A percentile compares a stretch with the other conserved stretches of the same genome.
Evolutionary conservation across 2,113 vertebrate genomes (phyloP).

Genomic region (Vulpes lagopus): DNA sequence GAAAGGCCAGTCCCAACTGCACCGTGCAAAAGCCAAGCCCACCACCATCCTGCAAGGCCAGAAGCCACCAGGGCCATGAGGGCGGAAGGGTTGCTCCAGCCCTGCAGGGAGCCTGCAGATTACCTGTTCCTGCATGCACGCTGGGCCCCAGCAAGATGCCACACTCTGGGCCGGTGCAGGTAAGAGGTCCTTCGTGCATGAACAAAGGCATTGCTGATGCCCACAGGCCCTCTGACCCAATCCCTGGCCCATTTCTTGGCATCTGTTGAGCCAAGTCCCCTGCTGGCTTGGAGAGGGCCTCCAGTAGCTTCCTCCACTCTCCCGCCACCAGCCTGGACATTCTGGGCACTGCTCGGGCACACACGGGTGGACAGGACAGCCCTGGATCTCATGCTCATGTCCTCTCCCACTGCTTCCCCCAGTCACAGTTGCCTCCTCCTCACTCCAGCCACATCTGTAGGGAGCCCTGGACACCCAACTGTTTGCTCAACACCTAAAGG

Average conservation of each 20-base stretch:
- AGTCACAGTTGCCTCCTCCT: neutral
- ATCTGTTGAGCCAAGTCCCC: neutral
- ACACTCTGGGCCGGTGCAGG: constrained; percentile 90
- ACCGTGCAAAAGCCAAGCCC: constrained; percentile 53
- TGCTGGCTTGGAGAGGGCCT: neutral
- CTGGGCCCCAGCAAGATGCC: constrained; percentile 86
- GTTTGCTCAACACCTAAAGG: neutral
- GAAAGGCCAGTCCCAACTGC: neutral
- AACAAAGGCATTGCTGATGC: constrained; percentile 86
- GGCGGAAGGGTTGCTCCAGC: neutral
- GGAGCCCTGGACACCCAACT: neutral
- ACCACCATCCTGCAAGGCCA: neutral
- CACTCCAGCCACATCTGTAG: neutral
- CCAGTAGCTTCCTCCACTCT: neutral
- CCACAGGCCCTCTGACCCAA: constrained; percentile 29
- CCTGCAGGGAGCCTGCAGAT: constrained; percentile 57
- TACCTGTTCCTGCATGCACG: constrained; percentile 90
- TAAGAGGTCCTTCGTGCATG: constrained; percentile 93
- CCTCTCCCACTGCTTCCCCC: too few species aligned
- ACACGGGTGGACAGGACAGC: rapidly evolving
- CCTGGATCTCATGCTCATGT: neutral
- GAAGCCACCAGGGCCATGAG: neutral
- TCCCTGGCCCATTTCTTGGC: neutral
- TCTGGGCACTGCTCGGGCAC: neutral
- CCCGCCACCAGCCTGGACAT: neutral